Base-by-base conservation (phyloP, 64 coral and sea anemone species). In the Dendrophyllia cribrosa region DNA sequence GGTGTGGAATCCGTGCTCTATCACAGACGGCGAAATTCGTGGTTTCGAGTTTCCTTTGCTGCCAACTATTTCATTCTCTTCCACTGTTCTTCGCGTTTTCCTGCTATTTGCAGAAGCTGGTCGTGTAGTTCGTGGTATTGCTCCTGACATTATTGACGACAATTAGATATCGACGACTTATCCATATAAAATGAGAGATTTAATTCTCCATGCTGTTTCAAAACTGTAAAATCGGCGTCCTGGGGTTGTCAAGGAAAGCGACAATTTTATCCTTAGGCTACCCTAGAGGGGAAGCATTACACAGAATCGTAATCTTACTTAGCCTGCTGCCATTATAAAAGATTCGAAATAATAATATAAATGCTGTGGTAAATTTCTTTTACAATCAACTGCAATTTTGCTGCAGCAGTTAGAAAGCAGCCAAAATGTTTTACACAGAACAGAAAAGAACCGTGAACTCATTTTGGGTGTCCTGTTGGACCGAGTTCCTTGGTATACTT, bases 1-100 rank as follows among this genome's bases (percentile, higher is more conserved):
- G 19, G 90, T 92, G 20, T 86, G 90, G 63, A 86, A 92, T 69
- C 79, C 76, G 1, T 92, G 72, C 0, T 92, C 82, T 21, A 84
- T 68, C 7, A 67, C 63, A n/a, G 80, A 84, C 17, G 80, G 80
- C 45, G 80, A 48, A 50, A 84, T 84, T 68, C 80, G 80, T 1
- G 80, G 43, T 62, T 84, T 84, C 1, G 63, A 66, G 59, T 23
- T 48, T 20, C 80, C 43, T 22, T 65, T 64, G 15, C 62, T 45
- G 61, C 80, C 61, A 49, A 84, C 80, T 10, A 84, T 49, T 84
- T 84, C 61, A 9, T 84, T 84, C 62, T 84, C 80, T 6, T 47
- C 60, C 4, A n/a, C 19, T 50, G 80, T 51, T 84, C 48, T 84
- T 67, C 80, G 17, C 45, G 80, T 52, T 84, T 84, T 84, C 44